Conservation (phyloP, 2,797 vertebrate genomes). For the Neosalanx taihuensis region DNA sequence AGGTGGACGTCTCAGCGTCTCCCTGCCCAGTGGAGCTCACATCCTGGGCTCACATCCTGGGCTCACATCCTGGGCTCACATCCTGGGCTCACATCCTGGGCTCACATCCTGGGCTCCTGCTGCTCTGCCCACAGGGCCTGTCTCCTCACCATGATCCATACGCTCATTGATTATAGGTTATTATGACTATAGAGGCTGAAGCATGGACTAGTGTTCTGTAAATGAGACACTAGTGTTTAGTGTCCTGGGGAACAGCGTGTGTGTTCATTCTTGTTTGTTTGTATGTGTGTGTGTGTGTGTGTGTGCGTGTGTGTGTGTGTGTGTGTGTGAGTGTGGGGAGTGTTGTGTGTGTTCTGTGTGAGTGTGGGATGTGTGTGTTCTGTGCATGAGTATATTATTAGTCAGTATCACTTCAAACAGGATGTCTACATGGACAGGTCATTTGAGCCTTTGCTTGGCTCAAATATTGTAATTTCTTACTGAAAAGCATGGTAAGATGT, state of each 20-base stretch:
- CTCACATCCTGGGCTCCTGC: conserved; percentile 59
- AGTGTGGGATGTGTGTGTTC: conserved; percentile 1
- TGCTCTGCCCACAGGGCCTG: conserved; percentile 31
- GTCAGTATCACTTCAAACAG: conserved; percentile 46
- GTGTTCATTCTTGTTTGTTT: not conserved
- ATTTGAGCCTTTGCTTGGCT: conserved; percentile 54
- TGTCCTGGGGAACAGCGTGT: not conserved
- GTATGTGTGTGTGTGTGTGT: conserved; percentile 13
- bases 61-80: too few species aligned
- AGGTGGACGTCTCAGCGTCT: not conserved
- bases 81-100: too few species aligned
- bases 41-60: conserved; percentile 61
- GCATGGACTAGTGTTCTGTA: conserved; percentile 1
- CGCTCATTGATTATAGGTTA: conserved; percentile 34
- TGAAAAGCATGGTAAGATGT: conserved; percentile 41
- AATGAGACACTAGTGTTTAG: not conserved
- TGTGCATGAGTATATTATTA: conserved; percentile 35
- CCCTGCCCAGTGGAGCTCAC: conserved; percentile 58
- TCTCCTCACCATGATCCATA: conserved; percentile 41
- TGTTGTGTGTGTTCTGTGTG: conserved; percentile 4
- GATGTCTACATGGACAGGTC: conserved; percentile 63
- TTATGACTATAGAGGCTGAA: not conserved
- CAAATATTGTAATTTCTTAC: conserved; percentile 43
- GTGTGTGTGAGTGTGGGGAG: not conserved
- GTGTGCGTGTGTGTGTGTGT: conserved; percentile 20